A percentile compares a stretch with the other conserved stretches of the same genome.
phyloP scores from a whole-genome alignment of 2,797 vertebrate species.

The Phyllotis vaccarum region DNA sequence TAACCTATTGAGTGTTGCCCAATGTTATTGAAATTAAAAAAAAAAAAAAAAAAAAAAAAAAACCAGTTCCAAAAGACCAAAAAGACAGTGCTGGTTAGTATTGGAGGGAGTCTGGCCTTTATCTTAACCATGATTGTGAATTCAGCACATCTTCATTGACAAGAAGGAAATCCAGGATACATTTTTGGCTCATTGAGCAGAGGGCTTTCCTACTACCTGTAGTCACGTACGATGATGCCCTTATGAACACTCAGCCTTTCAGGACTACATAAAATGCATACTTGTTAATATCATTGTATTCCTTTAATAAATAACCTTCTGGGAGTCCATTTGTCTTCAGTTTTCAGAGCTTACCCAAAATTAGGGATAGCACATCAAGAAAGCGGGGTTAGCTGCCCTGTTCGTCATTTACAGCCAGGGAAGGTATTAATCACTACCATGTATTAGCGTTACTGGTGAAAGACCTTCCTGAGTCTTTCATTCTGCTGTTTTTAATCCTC shows the following conservation, averaged over 20 bases:
- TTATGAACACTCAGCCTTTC: not conserved
- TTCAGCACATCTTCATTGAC: not conserved
- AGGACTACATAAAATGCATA: not conserved
- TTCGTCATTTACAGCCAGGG: constrained; percentile 43
- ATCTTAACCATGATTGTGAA: not conserved
- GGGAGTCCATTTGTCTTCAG: constrained; percentile 68
- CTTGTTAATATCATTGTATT: constrained; percentile 58
- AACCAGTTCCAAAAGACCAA: constrained; percentile 33
- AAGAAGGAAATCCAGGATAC: not conserved
- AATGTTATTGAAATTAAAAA: not conserved
- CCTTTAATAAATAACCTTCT: constrained; percentile 74
- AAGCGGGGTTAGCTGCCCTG: constrained; percentile 50
- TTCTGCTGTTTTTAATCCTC: constrained; percentile 39
- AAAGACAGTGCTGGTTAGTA: constrained; percentile 18
- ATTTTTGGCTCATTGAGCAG: not conserved
- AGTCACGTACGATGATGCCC: not conserved
- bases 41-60: too few species aligned
- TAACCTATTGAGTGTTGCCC: not conserved
- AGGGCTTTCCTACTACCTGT: not conserved
- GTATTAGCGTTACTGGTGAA: constrained; percentile 19
- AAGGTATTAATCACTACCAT: constrained; percentile 49
- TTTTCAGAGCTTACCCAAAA: constrained; percentile 72
- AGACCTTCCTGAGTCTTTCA: not conserved
- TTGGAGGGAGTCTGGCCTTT: constrained; percentile 12
- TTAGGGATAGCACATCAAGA: constrained; percentile 49